Conservation (phyloP, 2,113 vertebrate species). For the Silurus glanis region DNA sequence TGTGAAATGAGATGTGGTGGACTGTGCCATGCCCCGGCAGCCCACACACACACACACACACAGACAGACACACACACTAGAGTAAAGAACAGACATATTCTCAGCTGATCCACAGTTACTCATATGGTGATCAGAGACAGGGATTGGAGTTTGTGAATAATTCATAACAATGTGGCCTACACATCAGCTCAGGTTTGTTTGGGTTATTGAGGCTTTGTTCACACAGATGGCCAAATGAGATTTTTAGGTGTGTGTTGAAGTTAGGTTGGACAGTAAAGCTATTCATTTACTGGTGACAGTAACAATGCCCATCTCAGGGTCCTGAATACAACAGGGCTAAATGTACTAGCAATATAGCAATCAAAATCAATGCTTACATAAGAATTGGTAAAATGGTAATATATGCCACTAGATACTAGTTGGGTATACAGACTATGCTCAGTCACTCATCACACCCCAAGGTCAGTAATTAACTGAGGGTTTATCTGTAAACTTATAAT, state of each 20-base stretch:
- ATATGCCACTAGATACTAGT: not conserved
- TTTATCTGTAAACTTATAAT: not conserved
- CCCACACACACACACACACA: constrained; percentile 49
- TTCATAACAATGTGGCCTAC: not conserved
- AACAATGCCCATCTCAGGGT: not conserved
- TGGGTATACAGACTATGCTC: not conserved
- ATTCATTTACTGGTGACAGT: not conserved
- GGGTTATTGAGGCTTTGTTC: not conserved
- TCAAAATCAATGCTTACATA: not conserved
- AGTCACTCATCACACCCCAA: not conserved
- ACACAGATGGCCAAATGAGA: not conserved
- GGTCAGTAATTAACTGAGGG: not conserved
- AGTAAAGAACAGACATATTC: constrained; percentile 5
- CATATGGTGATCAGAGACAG: not conserved
- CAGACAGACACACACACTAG: constrained; percentile 6
- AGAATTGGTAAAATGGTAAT: not conserved
- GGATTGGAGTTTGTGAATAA: not conserved
- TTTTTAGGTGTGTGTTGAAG: not conserved
- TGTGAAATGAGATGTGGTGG: constrained; percentile 25
- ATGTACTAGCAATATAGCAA: not conserved
- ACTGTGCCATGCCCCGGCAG: constrained; percentile 28
- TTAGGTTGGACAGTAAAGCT: not conserved
- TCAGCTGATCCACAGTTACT: not conserved
- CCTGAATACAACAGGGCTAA: not conserved
- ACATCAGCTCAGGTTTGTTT: not conserved